phyloP scores from a whole-genome alignment of 1,140 invertebrate species.

The Drosophila mayri region DNA sequence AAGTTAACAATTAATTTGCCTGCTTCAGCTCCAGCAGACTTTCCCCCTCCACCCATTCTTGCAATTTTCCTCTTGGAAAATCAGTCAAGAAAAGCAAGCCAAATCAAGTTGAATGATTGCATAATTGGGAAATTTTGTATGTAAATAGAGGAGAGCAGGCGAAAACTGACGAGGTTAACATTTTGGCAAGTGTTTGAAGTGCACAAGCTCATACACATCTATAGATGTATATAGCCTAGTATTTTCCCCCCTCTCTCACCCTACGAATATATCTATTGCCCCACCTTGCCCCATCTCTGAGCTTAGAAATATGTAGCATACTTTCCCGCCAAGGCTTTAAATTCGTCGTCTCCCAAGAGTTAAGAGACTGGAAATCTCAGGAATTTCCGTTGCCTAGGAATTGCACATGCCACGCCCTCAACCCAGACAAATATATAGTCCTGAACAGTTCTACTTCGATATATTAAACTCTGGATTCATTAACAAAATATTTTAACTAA shows the following conservation, averaged over 20 bases:
- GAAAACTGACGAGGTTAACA: constrained; percentile 38
- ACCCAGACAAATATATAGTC: not conserved
- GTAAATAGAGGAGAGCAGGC: constrained; percentile 25
- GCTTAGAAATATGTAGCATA: constrained; percentile 38
- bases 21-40: constrained; percentile 20
- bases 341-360: constrained; percentile 24
- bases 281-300: constrained; percentile 1
- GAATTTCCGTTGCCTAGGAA: constrained; percentile 11
- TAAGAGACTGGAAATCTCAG: constrained; percentile 9
- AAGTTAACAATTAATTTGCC: constrained; percentile 82
- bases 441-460: not conserved
- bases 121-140: constrained; percentile 58
- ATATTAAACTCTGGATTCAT: not conserved
- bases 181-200: constrained; percentile 45
- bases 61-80: constrained; percentile 39
- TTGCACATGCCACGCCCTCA: constrained; percentile 1
- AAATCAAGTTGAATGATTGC: constrained; percentile 69
- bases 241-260: not conserved
- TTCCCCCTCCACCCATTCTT: not conserved
- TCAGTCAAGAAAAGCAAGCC: constrained; percentile 70
- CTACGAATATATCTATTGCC: not conserved
- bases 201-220: constrained; percentile 6
- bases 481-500: not conserved
- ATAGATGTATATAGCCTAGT: not conserved
- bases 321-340: constrained; percentile 22